Base-by-base conservation (phyloP, 2,888 invertebrate species). In the Cataglyphis altisquamis region DNA sequence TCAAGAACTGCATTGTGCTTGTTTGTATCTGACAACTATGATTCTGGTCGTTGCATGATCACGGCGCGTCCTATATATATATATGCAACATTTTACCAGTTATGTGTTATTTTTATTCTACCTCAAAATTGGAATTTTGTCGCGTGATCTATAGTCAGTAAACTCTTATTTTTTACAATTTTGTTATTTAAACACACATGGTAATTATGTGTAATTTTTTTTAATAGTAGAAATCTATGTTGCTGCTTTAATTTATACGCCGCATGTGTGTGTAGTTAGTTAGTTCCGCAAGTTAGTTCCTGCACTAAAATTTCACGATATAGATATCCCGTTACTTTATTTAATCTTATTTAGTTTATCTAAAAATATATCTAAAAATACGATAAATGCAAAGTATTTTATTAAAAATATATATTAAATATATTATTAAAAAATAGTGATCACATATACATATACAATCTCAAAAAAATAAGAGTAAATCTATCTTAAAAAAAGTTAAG, bases 11-110 rank as follows among this genome's bases (percentile, higher is more conserved):
- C 41, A 15, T 57, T 45, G n/a, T n/a, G 60, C 81, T 74, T 63
- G 75, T 78, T 77, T 83, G 83, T 67, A 77, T 36, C 68, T 78
- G 83, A 83, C 83, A 83, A 78, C 83, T 45, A 82, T 45, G 82
- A 70, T 80, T 60, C 72, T 60, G 77, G 77, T 52, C 32, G 66
- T 66, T 67, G 77, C 82, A 75, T 67, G 64, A 75, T 82, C 67
- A 82, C 15, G 36, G 25, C 41, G 36, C 66, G 75, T 81, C 63
- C 52, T 63, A 36, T 57, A 73, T 66, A 57, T 10, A 32, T 41
- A 41, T 29, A 64, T 41, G 52, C 29, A 45, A 64, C 66, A 57
- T 64, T 66, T 66, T 18, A 25, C 39, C 62, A 63, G 55, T 73
- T 57, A 64, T 66, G 29, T 29, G n/a, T 45, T 18, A 41, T 57